Evolutionary conservation across 2,888 invertebrate species (phyloP).

Genomic region (Ligdia adustata): DNA sequence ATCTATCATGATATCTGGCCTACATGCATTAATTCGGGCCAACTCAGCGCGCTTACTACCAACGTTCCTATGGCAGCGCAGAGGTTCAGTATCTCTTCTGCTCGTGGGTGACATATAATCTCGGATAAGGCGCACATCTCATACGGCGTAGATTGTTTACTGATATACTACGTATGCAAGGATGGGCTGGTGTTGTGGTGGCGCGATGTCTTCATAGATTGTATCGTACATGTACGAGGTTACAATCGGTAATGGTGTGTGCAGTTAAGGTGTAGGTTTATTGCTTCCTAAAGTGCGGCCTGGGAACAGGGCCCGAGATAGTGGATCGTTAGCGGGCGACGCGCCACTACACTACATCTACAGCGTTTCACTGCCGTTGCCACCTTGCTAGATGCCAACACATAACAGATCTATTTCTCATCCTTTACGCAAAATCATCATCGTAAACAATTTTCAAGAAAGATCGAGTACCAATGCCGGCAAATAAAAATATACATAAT

Average conservation of each 20-base stretch:
- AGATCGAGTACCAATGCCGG: too few species aligned
- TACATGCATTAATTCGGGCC: constrained; percentile 14
- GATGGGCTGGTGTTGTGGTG: constrained; percentile 7
- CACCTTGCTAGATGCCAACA: constrained; percentile 8
- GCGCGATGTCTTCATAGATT: constrained; percentile 57
- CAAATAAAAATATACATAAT: too few species aligned
- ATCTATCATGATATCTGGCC: background rate
- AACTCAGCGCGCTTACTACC: constrained; percentile 3
- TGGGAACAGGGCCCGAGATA: constrained; percentile 79
- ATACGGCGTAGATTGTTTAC: constrained; percentile 13
- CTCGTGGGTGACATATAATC: background rate
- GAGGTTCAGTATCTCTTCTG: constrained; percentile 2
- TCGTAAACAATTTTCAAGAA: background rate
- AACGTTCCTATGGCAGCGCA: background rate
- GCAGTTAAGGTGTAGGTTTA: constrained; percentile 81
- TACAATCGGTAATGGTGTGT: constrained; percentile 79
- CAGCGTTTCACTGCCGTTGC: background rate
- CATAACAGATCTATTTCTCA: constrained; percentile 7
- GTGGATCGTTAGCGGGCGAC: constrained; percentile 74
- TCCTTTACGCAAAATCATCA: background rate
- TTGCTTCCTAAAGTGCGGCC: constrained; percentile 75
- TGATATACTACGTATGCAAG: constrained; percentile 14
- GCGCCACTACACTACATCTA: constrained; percentile 46
- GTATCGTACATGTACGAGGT: constrained; percentile 71
- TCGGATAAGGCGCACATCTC: constrained; percentile 1